Conservation (phyloP, 2,113 vertebrate genomes). For the Phaetusa simplex region DNA sequence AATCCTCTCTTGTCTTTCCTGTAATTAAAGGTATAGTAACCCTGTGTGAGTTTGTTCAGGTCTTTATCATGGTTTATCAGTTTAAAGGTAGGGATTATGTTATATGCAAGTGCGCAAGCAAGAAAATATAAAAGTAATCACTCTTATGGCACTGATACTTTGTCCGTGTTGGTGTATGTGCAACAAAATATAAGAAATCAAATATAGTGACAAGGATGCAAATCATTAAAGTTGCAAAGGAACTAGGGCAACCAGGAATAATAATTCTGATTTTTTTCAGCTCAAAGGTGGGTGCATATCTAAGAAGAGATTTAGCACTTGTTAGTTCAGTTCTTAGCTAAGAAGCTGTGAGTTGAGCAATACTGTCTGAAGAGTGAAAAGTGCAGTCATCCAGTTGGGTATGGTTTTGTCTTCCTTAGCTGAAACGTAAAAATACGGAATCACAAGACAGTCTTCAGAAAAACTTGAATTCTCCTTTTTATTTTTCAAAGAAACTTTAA, state of each 20-base stretch:
- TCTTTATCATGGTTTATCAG: neutral
- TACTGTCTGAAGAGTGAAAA: neutral
- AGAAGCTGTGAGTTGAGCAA: neutral
- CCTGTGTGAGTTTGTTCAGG: neutral
- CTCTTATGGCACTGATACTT: neutral
- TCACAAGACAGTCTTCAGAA: neutral
- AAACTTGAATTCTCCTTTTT: neutral
- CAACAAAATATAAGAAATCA: neutral
- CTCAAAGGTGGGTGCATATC: neutral
- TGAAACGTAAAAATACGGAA: neutral
- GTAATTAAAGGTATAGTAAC: neutral
- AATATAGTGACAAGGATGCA: neutral
- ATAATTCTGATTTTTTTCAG: neutral
- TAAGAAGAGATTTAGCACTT: neutral
- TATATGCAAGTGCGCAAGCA: neutral
- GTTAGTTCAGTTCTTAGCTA: neutral
- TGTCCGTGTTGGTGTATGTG: neutral
- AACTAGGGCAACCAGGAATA: neutral
- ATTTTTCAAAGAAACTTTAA: slow-evolving; percentile 6
- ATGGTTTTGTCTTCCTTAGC: neutral
- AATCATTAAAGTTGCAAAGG: neutral
- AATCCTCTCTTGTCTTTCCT: neutral
- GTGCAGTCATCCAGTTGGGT: neutral
- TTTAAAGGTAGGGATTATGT: neutral
- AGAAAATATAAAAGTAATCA: neutral